A percentile compares a stretch with the other conserved stretches of the same genome.
phyloP scores from a whole-genome alignment of 2,888 invertebrate genomes.

The Drosophila falleni region DNA sequence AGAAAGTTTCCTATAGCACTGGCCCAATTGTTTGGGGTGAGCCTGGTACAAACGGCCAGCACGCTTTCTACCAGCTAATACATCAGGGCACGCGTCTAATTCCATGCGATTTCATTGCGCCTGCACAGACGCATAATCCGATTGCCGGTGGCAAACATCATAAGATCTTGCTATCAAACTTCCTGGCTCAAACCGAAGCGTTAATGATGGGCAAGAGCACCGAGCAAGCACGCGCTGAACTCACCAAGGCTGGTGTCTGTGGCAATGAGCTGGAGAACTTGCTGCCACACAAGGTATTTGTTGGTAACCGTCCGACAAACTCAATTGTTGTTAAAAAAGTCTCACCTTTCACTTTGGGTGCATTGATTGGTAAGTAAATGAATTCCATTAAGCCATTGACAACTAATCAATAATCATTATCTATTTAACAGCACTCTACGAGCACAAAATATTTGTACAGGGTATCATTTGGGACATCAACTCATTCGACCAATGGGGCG shows the following conservation, averaged over 20 bases:
- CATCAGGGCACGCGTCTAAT: slow-evolving; percentile 94
- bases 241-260: slow-evolving; percentile 91
- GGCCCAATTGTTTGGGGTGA: slow-evolving; percentile 90
- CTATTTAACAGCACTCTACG: slow-evolving; percentile 92
- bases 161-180: slow-evolving; percentile 97
- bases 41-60: slow-evolving; percentile 99
- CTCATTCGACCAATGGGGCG: slow-evolving; percentile 99
- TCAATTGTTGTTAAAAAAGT: slow-evolving; percentile 96
- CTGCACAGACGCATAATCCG: slow-evolving; percentile 96
- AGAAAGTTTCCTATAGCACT: slow-evolving; percentile 85
- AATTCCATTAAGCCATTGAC: neutral
- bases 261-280: slow-evolving; percentile 91
- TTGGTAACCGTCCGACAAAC: slow-evolving; percentile 98
- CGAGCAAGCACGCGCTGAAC: slow-evolving; percentile 90
- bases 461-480: slow-evolving; percentile 99
- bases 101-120: slow-evolving; percentile 98
- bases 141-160: slow-evolving; percentile 93
- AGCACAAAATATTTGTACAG: slow-evolving; percentile 99
- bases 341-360: slow-evolving; percentile 96
- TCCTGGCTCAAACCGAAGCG: slow-evolving; percentile 99
- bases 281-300: slow-evolving; percentile 98
- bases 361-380: slow-evolving; percentile 91
- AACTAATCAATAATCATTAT: slow-evolving; percentile 2
- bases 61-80: slow-evolving; percentile 99
- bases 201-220: slow-evolving; percentile 92